These are phyloP conservation scores for Epizoanthus scotinus DNA, from an alignment of 92 coral and sea anemone genomes.

Conservation along the genomic window DNA sequence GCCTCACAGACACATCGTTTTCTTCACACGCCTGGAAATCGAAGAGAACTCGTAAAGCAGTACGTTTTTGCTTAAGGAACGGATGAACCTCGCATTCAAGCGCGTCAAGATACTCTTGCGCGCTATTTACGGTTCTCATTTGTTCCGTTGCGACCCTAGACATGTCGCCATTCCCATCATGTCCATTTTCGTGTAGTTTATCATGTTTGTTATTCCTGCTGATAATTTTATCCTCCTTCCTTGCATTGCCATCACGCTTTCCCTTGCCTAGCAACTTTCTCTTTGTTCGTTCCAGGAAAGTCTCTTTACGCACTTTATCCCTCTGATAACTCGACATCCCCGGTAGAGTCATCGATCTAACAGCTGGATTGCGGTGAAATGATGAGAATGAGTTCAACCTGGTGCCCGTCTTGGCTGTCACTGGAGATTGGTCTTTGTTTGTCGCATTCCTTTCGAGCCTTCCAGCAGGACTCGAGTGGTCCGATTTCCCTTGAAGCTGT, in stretches of 20 bases:
- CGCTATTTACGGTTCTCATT: not conserved
- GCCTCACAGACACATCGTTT: conserved; percentile 52
- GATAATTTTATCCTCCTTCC: not conserved
- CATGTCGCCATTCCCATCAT: not conserved
- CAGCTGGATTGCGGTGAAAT: not conserved
- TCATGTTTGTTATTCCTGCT: not conserved
- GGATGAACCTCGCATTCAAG: not conserved
- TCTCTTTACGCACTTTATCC: conserved; percentile 27
- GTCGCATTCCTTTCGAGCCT: conserved; percentile 9
- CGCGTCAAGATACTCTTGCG: not conserved
- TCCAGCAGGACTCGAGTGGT: not conserved
- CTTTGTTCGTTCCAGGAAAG: conserved; percentile 48
- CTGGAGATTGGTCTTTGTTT: not conserved
- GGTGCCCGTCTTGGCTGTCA: not conserved
- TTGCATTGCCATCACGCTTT: not conserved
- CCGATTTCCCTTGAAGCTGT: not conserved
- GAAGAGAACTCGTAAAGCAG: conserved; percentile 55
- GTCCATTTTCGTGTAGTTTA: not conserved
- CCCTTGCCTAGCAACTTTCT: conserved; percentile 49
- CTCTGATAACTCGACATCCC: conserved; percentile 19
- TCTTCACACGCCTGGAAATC: conserved; percentile 63
- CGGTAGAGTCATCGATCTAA: conserved; percentile 26
- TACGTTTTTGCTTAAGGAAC: conserved; percentile 20
- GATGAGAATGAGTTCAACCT: not conserved
- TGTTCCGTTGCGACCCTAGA: conserved; percentile 4